phyloP scores from a whole-genome alignment of 1,140 invertebrate genomes.

The Aporrectodea caliginosa region DNA sequence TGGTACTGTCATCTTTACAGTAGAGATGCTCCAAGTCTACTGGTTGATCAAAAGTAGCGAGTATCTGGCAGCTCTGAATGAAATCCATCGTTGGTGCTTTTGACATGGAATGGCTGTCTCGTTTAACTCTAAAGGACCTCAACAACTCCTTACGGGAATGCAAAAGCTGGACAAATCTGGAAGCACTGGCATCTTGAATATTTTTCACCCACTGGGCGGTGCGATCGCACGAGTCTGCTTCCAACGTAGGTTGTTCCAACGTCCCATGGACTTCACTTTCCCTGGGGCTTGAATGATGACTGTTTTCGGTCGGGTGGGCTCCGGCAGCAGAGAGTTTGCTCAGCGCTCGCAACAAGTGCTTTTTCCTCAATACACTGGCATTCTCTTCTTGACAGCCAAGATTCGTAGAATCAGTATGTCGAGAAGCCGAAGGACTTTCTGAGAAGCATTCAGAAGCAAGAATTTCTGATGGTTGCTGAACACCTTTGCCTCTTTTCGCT shows the following conservation, averaged over 20 bases:
- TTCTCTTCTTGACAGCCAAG: too few species aligned
- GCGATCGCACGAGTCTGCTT: background rate
- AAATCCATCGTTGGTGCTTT: background rate
- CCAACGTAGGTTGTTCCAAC: background rate
- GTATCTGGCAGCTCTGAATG: slow-evolving; percentile 2
- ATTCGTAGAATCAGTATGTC: too few species aligned
- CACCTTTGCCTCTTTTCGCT: too few species aligned
- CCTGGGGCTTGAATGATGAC: background rate
- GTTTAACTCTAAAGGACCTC: background rate
- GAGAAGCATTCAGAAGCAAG: too few species aligned
- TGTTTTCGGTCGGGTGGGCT: too few species aligned
- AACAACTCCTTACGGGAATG: slow-evolving; percentile 22
- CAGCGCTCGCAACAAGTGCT: too few species aligned
- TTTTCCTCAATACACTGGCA: too few species aligned
- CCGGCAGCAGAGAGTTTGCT: too few species aligned
- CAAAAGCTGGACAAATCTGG: slow-evolving; percentile 15
- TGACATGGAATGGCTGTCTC: background rate
- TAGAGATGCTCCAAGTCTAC: background rate
- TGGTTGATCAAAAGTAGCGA: slow-evolving; percentile 16
- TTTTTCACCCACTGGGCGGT: slow-evolving; percentile 13
- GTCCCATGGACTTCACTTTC: background rate
- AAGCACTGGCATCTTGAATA: slow-evolving; percentile 5
- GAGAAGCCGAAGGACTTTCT: too few species aligned
- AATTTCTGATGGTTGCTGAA: too few species aligned
- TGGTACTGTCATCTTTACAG: too few species aligned